These are phyloP conservation scores for Psix sp. DNA, from an alignment of 1,140 invertebrate genomes.

Conservation along the genomic window DNA sequence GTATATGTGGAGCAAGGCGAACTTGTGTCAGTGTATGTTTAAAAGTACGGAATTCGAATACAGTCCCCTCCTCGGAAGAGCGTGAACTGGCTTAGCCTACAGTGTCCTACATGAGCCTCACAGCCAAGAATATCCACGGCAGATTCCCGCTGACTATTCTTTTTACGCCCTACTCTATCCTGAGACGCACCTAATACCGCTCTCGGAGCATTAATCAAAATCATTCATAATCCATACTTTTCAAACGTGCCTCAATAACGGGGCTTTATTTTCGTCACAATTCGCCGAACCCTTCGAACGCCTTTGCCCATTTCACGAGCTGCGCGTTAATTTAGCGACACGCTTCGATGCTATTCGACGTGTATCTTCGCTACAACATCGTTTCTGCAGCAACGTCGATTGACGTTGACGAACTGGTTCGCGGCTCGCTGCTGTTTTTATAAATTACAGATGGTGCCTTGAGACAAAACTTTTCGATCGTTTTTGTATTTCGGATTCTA, in stretches of 20 bases:
- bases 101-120: constrained; percentile 62
- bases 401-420: too few species aligned
- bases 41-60: constrained; percentile 31
- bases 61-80: constrained; percentile 9
- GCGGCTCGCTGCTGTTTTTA: too few species aligned
- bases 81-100: constrained; percentile 44
- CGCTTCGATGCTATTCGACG: too few species aligned
- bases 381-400: too few species aligned
- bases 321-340: too few species aligned
- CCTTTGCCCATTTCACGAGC: neutral
- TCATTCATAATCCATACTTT: constrained; percentile 16
- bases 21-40: constrained; percentile 22
- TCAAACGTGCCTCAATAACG: neutral
- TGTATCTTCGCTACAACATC: too few species aligned
- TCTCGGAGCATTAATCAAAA: constrained; percentile 20
- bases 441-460: too few species aligned
- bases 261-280: neutral
- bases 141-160: constrained; percentile 50
- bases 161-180: constrained; percentile 25
- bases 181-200: constrained; percentile 22
- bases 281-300: neutral
- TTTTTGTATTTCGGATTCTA: too few species aligned
- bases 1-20: too few species aligned
- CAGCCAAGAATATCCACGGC: constrained; percentile 64
- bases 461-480: too few species aligned